These are phyloP conservation scores for Drosophila kohkoa DNA, from an alignment of 1,140 invertebrate genomes.

Conservation along the genomic window DNA sequence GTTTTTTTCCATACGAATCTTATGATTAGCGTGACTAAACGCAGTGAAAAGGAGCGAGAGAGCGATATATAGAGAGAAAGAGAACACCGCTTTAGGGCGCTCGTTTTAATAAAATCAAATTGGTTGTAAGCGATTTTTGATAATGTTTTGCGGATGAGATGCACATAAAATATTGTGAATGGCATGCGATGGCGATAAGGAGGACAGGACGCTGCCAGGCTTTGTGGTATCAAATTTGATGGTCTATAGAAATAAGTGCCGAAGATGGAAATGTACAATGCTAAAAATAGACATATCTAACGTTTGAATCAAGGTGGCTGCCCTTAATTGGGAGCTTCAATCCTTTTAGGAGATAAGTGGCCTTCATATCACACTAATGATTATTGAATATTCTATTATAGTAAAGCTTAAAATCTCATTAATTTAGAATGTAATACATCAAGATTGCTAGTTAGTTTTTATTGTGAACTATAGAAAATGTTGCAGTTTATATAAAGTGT, in stretches of 20 bases:
- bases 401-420: too few species aligned
- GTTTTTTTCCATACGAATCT: slow-evolving; percentile 35
- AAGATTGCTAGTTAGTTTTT: too few species aligned
- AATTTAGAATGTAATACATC: too few species aligned
- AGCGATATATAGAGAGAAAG: neutral
- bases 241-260: slow-evolving; percentile 30
- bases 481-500: too few species aligned
- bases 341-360: too few species aligned
- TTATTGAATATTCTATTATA: too few species aligned
- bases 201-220: slow-evolving; percentile 6
- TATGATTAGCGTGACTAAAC: slow-evolving; percentile 65
- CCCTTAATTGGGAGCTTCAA: neutral
- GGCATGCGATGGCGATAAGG: slow-evolving; percentile 25
- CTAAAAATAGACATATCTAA: neutral
- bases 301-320: neutral
- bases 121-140: slow-evolving; percentile 62
- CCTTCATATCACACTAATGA: too few species aligned
- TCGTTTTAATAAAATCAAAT: slow-evolving; percentile 74
- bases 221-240: slow-evolving; percentile 44
- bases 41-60: slow-evolving; percentile 18
- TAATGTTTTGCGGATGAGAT: slow-evolving; percentile 42
- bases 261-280: slow-evolving; percentile 24
- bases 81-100: slow-evolving; percentile 17
- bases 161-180: slow-evolving; percentile 43
- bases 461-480: too few species aligned